Conservation (phyloP, 2,113 vertebrate species). For the Dinomys branickii region DNA sequence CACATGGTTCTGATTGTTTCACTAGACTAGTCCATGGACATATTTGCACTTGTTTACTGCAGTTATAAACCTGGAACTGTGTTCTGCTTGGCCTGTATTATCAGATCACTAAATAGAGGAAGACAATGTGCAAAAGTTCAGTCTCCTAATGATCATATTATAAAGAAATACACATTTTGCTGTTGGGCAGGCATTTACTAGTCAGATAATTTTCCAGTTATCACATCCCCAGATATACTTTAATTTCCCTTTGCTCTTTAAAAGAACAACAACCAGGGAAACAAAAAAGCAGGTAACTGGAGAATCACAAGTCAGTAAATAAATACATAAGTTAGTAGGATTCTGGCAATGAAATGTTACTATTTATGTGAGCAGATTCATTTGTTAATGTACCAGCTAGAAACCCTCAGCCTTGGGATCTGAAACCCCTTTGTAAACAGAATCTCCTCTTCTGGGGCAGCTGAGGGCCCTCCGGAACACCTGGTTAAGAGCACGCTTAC, state of each 20-base stretch:
- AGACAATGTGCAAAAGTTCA: slow-evolving; percentile 53
- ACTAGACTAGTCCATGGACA: slow-evolving; percentile 35
- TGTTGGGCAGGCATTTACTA: slow-evolving; percentile 60
- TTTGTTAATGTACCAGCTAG: slow-evolving; percentile 69
- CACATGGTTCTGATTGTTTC: not conserved
- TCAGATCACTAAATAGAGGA: slow-evolving; percentile 67
- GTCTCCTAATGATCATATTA: slow-evolving; percentile 49
- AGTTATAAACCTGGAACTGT: slow-evolving; percentile 18
- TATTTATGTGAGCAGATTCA: slow-evolving; percentile 66
- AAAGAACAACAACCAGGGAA: slow-evolving; percentile 79
- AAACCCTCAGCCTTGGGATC: slow-evolving; percentile 38
- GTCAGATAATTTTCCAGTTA: slow-evolving; percentile 76
- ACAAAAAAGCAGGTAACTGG: slow-evolving; percentile 67
- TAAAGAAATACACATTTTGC: slow-evolving; percentile 76
- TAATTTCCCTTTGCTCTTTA: slow-evolving; percentile 77
- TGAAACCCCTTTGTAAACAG: slow-evolving; percentile 68
- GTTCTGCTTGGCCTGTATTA: slow-evolving; percentile 44
- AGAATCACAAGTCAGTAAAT: slow-evolving; percentile 76
- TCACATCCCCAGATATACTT: slow-evolving; percentile 67
- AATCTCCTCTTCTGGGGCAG: slow-evolving; percentile 48
- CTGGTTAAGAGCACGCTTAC: slow-evolving; percentile 77
- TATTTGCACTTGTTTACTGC: slow-evolving; percentile 76
- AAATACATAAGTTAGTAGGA: slow-evolving; percentile 72
- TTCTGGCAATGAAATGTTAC: slow-evolving; percentile 80
- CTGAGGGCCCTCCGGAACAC: slow-evolving; percentile 63